These are phyloP conservation scores for Oscheius sp. DNA, from an alignment of 2,888 invertebrate species.

Conservation along the genomic window DNA sequence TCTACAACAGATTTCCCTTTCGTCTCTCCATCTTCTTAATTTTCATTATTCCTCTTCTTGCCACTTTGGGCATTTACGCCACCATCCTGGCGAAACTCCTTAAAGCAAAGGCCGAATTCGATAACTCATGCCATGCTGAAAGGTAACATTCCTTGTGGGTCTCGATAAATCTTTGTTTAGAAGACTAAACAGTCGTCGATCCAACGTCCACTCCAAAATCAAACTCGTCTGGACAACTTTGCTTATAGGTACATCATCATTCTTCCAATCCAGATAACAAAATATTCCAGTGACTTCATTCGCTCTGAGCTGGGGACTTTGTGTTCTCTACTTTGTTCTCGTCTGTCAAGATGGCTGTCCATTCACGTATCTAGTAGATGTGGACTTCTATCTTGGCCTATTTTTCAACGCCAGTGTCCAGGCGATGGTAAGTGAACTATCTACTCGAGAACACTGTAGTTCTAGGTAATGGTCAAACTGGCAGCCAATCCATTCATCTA, in stretches of 20 bases:
- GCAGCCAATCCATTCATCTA: slow-evolving; percentile 71
- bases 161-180: slow-evolving; percentile 12
- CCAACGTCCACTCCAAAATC: slow-evolving; percentile 58
- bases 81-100: slow-evolving; percentile 64
- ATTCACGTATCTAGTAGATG: slow-evolving; percentile 59
- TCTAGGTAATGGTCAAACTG: slow-evolving; percentile 70
- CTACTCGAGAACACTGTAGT: not conserved
- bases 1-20: slow-evolving; percentile 69
- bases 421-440: slow-evolving; percentile 56
- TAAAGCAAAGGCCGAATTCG: slow-evolving; percentile 69
- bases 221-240: slow-evolving; percentile 70
- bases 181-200: slow-evolving; percentile 40
- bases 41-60: slow-evolving; percentile 68
- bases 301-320: slow-evolving; percentile 69
- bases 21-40: slow-evolving; percentile 64
- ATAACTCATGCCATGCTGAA: slow-evolving; percentile 45
- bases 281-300: slow-evolving; percentile 65
- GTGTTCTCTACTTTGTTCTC: slow-evolving; percentile 68
- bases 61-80: slow-evolving; percentile 62
- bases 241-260: no score
- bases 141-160: slow-evolving; percentile 5
- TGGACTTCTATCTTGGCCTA: slow-evolving; percentile 62
- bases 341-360: slow-evolving; percentile 65
- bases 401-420: slow-evolving; percentile 65
- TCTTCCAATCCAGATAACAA: no score